Base-by-base conservation (phyloP, 2,113 vertebrate genomes). In the Apteryx owenii region DNA sequence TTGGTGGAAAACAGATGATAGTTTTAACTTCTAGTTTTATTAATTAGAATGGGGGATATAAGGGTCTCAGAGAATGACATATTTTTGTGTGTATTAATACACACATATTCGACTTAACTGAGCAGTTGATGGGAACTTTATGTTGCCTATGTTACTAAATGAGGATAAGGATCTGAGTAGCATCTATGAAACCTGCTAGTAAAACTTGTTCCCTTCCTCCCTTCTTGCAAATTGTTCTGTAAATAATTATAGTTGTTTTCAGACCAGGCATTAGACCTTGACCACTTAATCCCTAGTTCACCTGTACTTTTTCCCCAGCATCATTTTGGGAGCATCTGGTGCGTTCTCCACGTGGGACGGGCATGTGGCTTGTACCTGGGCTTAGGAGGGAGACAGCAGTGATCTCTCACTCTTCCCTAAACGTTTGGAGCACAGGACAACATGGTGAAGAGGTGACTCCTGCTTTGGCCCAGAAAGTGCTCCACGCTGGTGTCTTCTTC, bases 231-330 rank as follows among this genome's bases (percentile, higher is more conserved):
- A 71, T 36, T 83, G 18, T 69, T 95, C 84, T 77, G 75, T 92
- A 87, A 93, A 94, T 81, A 95, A 26, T 36, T 40, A 40, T 7
- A 9, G 5, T 66, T 69, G 15, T 78, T 76, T 93, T 89, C 53
- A 85, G 64, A 76, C 36, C 33, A 71, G 62, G 77, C 31, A 53
- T 18, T 31, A 69, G 92, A 36, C 97, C 95, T 97, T 97, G 96
- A 89, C 60, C 15, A 12, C 13, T 12, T 96, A 92, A 97, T 95
- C 90, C 73, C 56, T n/a, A 29, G 10, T 68, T 89, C 97, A 97
- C 93, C 97, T 97, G 97, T 50, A 44, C 56, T 64, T 96, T 98
- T 97, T 93, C 96, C 90, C 54, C 62, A 78, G 64, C 71, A 90
- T 81, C 65, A 38, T 50, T 44, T 29, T 61, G 65, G 26, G 31